These are phyloP conservation scores for Cairina moschata DNA, from an alignment of 2,113 vertebrate species.

Conservation along the genomic window DNA sequence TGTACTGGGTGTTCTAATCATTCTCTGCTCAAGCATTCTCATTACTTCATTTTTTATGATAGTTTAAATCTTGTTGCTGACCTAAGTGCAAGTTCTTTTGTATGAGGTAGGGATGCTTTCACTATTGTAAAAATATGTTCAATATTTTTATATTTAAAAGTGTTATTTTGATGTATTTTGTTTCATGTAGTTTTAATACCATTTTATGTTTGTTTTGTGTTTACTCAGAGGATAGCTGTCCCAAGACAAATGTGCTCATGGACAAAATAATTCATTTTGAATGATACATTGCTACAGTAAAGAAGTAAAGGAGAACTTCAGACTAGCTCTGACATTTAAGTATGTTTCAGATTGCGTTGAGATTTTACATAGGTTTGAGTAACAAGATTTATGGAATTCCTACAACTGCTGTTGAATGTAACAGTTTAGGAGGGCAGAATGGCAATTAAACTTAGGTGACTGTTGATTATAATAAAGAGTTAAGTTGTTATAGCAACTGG, in stretches of 20 bases:
- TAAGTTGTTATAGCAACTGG: slow-evolving; percentile 68
- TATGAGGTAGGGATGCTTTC: neutral
- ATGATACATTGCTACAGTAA: neutral
- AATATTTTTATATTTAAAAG: neutral
- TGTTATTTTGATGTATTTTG: neutral
- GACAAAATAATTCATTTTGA: neutral
- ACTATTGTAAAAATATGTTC: neutral
- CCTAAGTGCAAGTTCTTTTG: neutral
- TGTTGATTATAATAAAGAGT: slow-evolving; percentile 44
- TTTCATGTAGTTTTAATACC: neutral
- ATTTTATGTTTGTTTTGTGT: neutral
- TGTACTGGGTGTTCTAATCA: neutral
- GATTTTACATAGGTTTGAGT: neutral
- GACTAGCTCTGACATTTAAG: neutral
- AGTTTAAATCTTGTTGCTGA: neutral
- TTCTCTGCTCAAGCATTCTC: neutral
- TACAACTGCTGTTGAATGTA: neutral
- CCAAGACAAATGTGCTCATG: neutral
- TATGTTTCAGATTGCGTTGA: neutral
- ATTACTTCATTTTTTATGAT: neutral
- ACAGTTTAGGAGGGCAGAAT: slow-evolving; percentile 21
- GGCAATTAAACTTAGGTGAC: slow-evolving; percentile 35
- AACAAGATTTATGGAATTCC: neutral
- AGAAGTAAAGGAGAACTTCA: neutral
- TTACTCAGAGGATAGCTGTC: neutral